Evolutionary conservation across 1,140 invertebrate genomes (phyloP).

Genomic region (Psix sp.): DNA sequence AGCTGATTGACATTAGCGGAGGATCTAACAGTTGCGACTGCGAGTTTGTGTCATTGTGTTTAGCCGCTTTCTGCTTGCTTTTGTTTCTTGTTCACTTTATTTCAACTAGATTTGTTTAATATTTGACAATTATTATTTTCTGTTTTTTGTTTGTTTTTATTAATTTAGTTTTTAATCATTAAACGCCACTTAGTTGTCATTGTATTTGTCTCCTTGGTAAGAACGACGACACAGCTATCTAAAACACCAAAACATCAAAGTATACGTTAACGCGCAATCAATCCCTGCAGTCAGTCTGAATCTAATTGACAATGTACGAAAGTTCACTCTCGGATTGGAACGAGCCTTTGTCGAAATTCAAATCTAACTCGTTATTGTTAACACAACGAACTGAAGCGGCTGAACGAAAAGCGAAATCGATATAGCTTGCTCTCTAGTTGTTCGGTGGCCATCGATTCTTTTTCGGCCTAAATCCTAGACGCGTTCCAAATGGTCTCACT

Average conservation of each 20-base stretch:
- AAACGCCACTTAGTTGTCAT: conserved; percentile 25
- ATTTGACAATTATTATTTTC: conserved; percentile 6
- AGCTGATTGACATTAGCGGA: conserved; percentile 40
- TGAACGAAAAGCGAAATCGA: too few species aligned
- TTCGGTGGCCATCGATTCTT: too few species aligned
- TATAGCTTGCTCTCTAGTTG: too few species aligned
- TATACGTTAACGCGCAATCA: conserved; percentile 69
- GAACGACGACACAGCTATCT: conserved; percentile 65
- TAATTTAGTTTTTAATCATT: conserved; percentile 18
- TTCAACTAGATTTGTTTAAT: too few species aligned
- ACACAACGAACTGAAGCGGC: too few species aligned
- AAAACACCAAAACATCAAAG: conserved; percentile 70
- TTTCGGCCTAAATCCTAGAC: too few species aligned
- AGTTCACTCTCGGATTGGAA: conserved; percentile 60
- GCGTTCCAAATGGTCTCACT: conserved; percentile 31
- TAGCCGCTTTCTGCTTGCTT: background rate
- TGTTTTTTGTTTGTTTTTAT: conserved; percentile 26
- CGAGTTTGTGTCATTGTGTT: too few species aligned
- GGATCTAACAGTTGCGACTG: conserved; percentile 12
- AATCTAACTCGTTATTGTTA: conserved; percentile 8
- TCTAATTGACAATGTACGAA: conserved; percentile 78
- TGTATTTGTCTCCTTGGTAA: conserved; percentile 38
- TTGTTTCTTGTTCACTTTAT: too few species aligned
- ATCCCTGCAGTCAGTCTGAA: conserved; percentile 78
- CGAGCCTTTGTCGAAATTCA: conserved; percentile 46